Conservation (phyloP, 2,888 invertebrate genomes). For the Erebia ligea region DNA sequence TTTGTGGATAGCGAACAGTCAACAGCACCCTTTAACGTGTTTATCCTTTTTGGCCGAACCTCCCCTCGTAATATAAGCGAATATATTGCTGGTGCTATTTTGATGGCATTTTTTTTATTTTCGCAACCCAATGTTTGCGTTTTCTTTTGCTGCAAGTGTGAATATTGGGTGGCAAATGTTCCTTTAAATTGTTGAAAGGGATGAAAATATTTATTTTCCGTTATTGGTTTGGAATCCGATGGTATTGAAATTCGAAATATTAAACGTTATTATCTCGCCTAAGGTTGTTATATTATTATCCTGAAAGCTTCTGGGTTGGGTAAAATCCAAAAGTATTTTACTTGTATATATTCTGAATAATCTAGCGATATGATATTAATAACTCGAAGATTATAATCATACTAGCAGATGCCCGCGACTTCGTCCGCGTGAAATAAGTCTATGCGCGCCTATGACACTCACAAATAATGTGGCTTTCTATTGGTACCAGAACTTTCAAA, state of each 20-base stretch:
- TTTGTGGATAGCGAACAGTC: constrained; percentile 73
- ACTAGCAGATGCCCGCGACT: no score
- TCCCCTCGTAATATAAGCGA: constrained; percentile 53
- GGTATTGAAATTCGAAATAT: neutral
- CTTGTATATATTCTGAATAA: no score
- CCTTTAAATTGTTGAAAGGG: constrained; percentile 28
- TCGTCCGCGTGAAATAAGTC: no score
- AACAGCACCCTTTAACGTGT: constrained; percentile 78
- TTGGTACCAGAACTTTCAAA: no score
- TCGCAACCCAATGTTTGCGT: constrained; percentile 24
- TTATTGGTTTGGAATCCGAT: neutral
- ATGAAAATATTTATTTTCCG: neutral
- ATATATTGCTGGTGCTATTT: constrained; percentile 62
- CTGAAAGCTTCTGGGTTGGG: no score
- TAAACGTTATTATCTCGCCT: neutral
- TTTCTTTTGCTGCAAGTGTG: constrained; percentile 37
- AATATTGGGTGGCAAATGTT: constrained; percentile 41
- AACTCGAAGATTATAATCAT: no score
- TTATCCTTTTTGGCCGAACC: constrained; percentile 73
- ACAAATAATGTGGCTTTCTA: no score
- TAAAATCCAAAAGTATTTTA: no score
- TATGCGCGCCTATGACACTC: no score
- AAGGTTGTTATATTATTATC: no score
- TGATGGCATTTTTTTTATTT: constrained; percentile 45
- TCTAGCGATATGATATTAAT: no score